Evolutionary conservation across 2,888 invertebrate genomes (phyloP).

Genomic region (Cephonodes hylas): DNA sequence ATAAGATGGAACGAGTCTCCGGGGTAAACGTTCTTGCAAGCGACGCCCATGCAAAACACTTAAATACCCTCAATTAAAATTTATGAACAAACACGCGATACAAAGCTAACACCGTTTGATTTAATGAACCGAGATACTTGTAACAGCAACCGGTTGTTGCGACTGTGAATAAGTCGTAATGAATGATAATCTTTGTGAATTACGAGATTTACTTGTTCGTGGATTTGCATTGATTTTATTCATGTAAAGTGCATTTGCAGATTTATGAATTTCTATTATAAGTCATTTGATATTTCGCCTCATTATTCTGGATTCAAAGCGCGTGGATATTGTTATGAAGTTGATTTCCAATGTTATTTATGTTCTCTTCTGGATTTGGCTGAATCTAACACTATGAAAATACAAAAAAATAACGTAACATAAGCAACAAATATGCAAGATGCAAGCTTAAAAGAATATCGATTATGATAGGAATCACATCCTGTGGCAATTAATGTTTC

Average conservation of each 20-base stretch:
- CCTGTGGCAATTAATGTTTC: too few species aligned
- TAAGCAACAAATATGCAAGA: too few species aligned
- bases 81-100: conserved; percentile 8
- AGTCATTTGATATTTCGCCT: not conserved
- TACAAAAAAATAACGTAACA: too few species aligned
- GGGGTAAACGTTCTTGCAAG: conserved; percentile 6
- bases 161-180: not conserved
- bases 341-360: not conserved
- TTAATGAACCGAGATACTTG: not conserved
- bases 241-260: not conserved
- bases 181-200: not conserved
- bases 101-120: conserved; percentile 10
- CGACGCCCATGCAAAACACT: conserved; percentile 10
- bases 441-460: too few species aligned
- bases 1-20: not conserved
- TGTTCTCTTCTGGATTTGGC: too few species aligned
- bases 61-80: conserved; percentile 9
- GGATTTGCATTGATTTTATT: not conserved
- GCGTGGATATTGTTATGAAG: not conserved
- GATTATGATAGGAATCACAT: too few species aligned
- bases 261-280: not conserved
- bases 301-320: not conserved
- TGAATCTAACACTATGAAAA: too few species aligned
- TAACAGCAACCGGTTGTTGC: not conserved
- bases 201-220: not conserved